Conservation (phyloP, 2,888 invertebrate species). For the Oithona nana region DNA sequence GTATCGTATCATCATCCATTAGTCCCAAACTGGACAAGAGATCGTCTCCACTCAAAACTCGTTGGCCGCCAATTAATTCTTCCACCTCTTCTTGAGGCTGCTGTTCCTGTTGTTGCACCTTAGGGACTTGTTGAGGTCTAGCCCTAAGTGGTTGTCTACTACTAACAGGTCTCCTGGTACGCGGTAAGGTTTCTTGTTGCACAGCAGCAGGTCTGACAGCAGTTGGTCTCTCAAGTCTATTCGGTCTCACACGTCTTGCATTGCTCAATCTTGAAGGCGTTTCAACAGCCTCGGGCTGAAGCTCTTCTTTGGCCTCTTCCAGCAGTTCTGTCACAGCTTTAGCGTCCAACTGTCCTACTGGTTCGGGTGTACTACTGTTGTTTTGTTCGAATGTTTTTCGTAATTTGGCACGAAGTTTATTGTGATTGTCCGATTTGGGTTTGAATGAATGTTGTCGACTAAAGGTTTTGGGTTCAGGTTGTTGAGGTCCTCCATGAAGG, state of each 20-base stretch:
- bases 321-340: neutral
- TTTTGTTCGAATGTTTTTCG: neutral
- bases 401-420: constrained; percentile 12
- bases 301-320: neutral
- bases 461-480: neutral
- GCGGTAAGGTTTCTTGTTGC: neutral
- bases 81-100: neutral
- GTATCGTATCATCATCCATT: neutral
- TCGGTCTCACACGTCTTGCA: neutral
- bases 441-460: constrained; percentile 5
- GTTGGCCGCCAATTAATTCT: neutral
- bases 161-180: neutral
- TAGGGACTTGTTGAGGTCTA: too few relatives aligned
- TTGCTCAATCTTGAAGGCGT: neutral
- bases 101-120: neutral
- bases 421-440: constrained; percentile 3
- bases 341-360: neutral
- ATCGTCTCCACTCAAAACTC: neutral
- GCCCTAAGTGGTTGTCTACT: neutral
- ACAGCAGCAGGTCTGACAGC: neutral
- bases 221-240: neutral
- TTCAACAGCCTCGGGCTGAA: neutral
- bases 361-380: neutral
- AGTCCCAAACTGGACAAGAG: neutral
- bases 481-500: neutral